Base-by-base conservation (phyloP, 1,140 invertebrate genomes). In the Achatina immaculata region DNA sequence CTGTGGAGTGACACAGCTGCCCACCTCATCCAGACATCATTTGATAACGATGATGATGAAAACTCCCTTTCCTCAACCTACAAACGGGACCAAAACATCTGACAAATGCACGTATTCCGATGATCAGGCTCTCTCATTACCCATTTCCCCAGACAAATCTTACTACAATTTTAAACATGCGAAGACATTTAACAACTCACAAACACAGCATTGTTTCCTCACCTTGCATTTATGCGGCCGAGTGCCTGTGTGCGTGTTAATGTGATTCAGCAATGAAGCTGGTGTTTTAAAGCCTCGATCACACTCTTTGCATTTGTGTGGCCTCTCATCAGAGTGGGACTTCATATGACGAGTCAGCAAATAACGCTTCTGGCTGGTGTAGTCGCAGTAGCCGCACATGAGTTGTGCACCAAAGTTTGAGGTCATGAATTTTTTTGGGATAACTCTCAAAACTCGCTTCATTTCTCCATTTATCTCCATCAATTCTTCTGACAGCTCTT, bases 231-330 rank as follows among this genome's bases (percentile, higher is more conserved):
- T 94, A 91, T 99, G 97, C 0, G 98, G 98, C 88, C 98, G 96
- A 28, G 81, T 84, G 55, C 97, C 97, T 40, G 97, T 98, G 90
- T 99, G 98, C 80, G 97, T 99, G 90, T 99, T 99, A 1, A 98
- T 94, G 91, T 99, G 97, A 90, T 99, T 99, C 85, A 98, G 95
- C 38, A 99, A 91, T 0, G 97, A 97, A 0, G 96, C 96, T 31
- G 96, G 89, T 0, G 97, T 98, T 92, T 99, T 99, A 88, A 99
- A 99, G 9, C 96, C 97, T 69, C 97, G 93, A 85, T 98, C 96
- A 91, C 97, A 99, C 34, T 98, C 96, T 68, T 94, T 95, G 90
- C 97, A 99, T 89, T 98, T 98, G 89, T 98, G 96, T 0, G 97
- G 97, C 36, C 97, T 92, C 87, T 99, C 97, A 88, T 97, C 96